Evolutionary conservation across 1,140 invertebrate species (phyloP).

Genomic region (Myzus persicae): DNA sequence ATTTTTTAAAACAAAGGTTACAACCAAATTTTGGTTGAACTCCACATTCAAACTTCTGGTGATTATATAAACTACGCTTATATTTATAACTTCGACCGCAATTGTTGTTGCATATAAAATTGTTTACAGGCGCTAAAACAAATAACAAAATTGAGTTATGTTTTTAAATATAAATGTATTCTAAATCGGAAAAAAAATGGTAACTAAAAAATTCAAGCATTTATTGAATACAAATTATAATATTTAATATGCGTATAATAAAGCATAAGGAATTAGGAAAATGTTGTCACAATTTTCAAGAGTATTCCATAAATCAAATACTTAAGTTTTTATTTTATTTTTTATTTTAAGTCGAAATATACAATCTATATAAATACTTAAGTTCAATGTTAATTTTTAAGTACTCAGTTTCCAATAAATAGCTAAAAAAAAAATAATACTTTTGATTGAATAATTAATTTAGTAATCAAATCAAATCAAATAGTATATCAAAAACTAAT

Average conservation of each 20-base stretch:
- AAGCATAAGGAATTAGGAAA: background rate
- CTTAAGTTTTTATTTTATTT: too few species aligned
- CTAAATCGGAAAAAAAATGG: background rate
- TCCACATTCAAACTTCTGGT: slow-evolving; percentile 64
- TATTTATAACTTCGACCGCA: slow-evolving; percentile 60
- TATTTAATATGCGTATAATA: background rate
- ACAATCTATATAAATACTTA: too few species aligned
- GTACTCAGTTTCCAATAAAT: background rate
- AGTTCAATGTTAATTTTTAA: background rate
- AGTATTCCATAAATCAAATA: background rate
- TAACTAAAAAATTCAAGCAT: background rate
- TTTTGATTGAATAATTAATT: background rate
- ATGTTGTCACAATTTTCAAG: background rate
- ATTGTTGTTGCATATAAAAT: background rate
- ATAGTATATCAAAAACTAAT: too few species aligned
- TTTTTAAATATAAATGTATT: background rate
- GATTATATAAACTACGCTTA: slow-evolving; percentile 58
- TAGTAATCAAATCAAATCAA: background rate
- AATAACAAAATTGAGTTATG: background rate
- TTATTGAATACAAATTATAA: background rate
- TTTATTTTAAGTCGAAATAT: too few species aligned
- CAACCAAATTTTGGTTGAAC: slow-evolving; percentile 61
- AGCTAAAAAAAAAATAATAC: background rate
- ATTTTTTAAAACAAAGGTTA: slow-evolving; percentile 60
- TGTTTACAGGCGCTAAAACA: slow-evolving; percentile 18